Evolutionary conservation across 2,797 vertebrate genomes (phyloP).

Genomic region (Mus caroli): DNA sequence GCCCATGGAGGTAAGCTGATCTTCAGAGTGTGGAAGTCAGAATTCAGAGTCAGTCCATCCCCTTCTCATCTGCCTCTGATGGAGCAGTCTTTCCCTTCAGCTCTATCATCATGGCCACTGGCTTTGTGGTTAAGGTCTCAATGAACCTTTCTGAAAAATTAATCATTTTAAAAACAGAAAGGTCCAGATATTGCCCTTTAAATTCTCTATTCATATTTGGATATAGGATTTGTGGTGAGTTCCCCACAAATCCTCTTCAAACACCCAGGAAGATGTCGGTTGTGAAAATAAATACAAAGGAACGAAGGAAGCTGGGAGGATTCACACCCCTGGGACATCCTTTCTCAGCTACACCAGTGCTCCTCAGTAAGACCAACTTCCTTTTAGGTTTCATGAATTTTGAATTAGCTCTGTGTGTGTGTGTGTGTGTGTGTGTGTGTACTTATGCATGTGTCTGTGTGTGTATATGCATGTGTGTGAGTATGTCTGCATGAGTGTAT

Average conservation of each 20-base stretch:
- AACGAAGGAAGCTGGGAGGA: not conserved
- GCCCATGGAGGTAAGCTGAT: not conserved
- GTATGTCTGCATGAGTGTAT: not conserved
- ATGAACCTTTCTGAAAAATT: not conserved
- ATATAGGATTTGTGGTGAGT: not conserved
- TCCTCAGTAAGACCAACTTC: not conserved
- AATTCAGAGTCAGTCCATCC: not conserved
- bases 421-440: too few species aligned
- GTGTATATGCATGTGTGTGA: not conserved
- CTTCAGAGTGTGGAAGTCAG: not conserved
- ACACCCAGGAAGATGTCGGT: not conserved
- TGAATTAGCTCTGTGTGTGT: not conserved
- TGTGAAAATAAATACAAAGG: slow-evolving; percentile 1
- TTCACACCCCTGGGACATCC: not conserved
- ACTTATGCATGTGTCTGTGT: not conserved
- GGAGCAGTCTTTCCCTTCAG: not conserved
- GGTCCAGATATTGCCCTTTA: not conserved
- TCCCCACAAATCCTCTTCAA: not conserved
- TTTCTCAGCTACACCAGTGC: not conserved
- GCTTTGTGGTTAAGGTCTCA: not conserved
- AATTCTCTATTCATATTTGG: not conserved
- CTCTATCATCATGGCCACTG: not conserved
- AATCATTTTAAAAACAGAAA: not conserved
- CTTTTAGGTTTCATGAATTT: not conserved
- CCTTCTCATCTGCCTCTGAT: not conserved